These are phyloP conservation scores for Gambelia wislizenii DNA, from an alignment of 2,797 vertebrate species.

Conservation along the genomic window DNA sequence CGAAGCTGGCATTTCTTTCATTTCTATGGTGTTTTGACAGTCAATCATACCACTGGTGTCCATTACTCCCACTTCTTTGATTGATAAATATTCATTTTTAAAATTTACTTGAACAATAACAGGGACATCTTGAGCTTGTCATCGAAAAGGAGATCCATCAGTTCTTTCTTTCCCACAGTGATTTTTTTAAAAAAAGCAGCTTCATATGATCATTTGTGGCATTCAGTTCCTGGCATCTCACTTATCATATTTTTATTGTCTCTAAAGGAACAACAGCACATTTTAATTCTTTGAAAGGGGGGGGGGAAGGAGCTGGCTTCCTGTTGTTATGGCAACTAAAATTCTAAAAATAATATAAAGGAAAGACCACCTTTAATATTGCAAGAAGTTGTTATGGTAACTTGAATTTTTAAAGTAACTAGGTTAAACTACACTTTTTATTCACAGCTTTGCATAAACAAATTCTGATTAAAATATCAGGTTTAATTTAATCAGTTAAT, in stretches of 20 bases:
- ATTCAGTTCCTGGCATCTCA: conserved; percentile 73
- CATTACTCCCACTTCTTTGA: conserved; percentile 70
- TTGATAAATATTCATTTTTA: conserved; percentile 75
- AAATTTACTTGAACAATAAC: conserved; percentile 78
- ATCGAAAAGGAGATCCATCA: conserved; percentile 77
- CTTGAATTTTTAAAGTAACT: conserved; percentile 83
- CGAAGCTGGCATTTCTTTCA: conserved; percentile 69
- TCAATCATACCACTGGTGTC: conserved; percentile 69
- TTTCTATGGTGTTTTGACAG: conserved; percentile 77
- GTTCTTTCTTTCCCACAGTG: conserved; percentile 67
- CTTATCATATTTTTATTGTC: conserved; percentile 80
- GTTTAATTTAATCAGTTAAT: conserved; percentile 89
- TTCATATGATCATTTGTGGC: conserved; percentile 64
- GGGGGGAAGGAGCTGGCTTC: conserved; percentile 62
- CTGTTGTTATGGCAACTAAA: conserved; percentile 83
- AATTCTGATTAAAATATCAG: conserved; percentile 88
- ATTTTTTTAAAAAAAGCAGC: conserved; percentile 71
- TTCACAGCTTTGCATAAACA: conserved; percentile 83
- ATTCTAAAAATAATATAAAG: conserved; percentile 83
- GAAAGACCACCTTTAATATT: conserved; percentile 83
- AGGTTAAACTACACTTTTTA: conserved; percentile 84
- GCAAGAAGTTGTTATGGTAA: conserved; percentile 86
- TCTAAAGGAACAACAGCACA: conserved; percentile 73
- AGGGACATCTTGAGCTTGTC: conserved; percentile 77
- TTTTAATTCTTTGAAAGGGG: conserved; percentile 80